A percentile compares a stretch with the other conserved stretches of the same genome.
Evolutionary conservation across 2,113 vertebrate genomes (phyloP).

Genomic region (Oryctolagus cuniculus): DNA sequence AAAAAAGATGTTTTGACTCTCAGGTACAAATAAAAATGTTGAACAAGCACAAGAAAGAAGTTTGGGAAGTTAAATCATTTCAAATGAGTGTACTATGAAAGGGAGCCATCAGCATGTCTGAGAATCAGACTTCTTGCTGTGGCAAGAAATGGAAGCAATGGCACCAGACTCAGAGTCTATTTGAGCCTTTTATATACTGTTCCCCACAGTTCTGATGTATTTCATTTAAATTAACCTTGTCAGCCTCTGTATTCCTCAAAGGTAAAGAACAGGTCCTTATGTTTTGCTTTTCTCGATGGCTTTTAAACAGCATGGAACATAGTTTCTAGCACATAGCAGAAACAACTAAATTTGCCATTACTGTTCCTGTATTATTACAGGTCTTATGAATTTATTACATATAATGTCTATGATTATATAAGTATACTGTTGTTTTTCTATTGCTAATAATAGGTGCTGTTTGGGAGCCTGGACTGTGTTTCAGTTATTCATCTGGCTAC

Average conservation of each 20-base stretch:
- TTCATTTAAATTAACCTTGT: not conserved
- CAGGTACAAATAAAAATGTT: conserved; percentile 59
- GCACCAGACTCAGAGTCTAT: conserved; percentile 5
- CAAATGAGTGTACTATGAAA: conserved; percentile 34
- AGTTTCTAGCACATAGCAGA: not conserved
- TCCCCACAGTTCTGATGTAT: not conserved
- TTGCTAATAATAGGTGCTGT: conserved; percentile 28
- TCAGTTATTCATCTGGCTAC: not conserved
- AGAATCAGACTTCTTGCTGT: conserved; percentile 53
- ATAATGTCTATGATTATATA: not conserved
- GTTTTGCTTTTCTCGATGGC: not conserved
- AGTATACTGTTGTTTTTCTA: not conserved
- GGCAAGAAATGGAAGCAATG: conserved; percentile 47
- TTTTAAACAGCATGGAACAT: not conserved
- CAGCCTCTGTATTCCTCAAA: conserved; percentile 13
- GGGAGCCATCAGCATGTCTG: not conserved
- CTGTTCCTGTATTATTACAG: not conserved
- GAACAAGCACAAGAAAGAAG: conserved; percentile 54
- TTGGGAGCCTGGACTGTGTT: not conserved
- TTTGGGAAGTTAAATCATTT: conserved; percentile 60
- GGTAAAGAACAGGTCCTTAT: conserved; percentile 5
- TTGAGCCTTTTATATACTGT: not conserved
- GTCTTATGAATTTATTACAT: not conserved
- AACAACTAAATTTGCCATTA: not conserved
- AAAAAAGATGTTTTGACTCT: conserved; percentile 23